Evolutionary conservation across 2,888 invertebrate species (phyloP), one percentile per base, ranked within the genome.

Genomic region (Horisme vitalbata): DNA sequence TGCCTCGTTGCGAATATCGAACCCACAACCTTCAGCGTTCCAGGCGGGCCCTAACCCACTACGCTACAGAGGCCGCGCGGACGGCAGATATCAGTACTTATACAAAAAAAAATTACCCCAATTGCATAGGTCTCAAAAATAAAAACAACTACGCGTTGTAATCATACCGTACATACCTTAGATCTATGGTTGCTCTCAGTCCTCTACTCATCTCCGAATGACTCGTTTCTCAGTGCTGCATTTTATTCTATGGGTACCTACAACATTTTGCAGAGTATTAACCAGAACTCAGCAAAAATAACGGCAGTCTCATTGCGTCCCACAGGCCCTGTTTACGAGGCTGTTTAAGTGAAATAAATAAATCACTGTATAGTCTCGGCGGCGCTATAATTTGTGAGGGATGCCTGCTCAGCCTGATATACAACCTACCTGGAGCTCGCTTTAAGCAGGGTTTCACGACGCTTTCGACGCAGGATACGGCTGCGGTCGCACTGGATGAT

Each of bases 331-430:
- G 65, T 82, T 82, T 82, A 80, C 70, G 79, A 76, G 61, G 63
- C 65, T 64, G 68, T 79, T 74, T 78, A 83, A 80, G 81, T 81
- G 83, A 83, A 83, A 82, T 81, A 83, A 81, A 85, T 85, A 84
- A 83, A 83, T 84, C 81, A 77, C 64, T 61, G 57, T 59, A 49
- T 60, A 67, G 65, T 57, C 61, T 70, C 59, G 55, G 59, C 64
- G 57, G 51, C 59, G 55, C 52, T 68, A 64, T 77, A 79, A 82
- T 82, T 83, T 81, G 73, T 75, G 67, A 71, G 70, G 71, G 72
- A 73, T 73, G 63, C 69, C 65, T 68, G 69, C 68, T 65, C 65
- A 63, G 53, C 57, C 70, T 79, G 80, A 82, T 78, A 73, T 75
- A 76, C 70, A 64, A 64, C 65, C 57, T 48, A 74, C 48, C 53